A percentile compares a stretch with the other conserved stretches of the same genome.
Evolutionary conservation across 2,888 invertebrate species (phyloP).

Genomic region (Gymnoscelis rufifasciata): DNA sequence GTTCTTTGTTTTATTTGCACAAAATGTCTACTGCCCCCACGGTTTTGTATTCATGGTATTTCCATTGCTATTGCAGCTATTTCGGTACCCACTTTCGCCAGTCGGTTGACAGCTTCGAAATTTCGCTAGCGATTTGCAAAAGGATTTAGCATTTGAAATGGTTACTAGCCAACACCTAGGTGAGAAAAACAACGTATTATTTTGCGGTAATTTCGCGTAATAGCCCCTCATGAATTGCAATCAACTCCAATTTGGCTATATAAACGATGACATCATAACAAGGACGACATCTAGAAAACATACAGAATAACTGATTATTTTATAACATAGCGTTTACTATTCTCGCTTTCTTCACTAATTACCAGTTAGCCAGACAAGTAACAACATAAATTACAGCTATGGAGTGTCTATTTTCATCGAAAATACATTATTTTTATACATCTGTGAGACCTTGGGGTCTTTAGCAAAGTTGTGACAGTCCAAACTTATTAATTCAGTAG

Average conservation of each 20-base stretch:
- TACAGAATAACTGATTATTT: constrained; percentile 3
- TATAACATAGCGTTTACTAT: background rate
- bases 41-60: constrained; percentile 9
- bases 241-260: constrained; percentile 12
- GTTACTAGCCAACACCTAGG: constrained; percentile 7
- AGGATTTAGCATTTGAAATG: background rate
- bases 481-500: too few relatives aligned
- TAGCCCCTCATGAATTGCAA: constrained; percentile 7
- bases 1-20: constrained; percentile 42
- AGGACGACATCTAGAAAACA: constrained; percentile 15
- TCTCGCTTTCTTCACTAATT: constrained; percentile 12
- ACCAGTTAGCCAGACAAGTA: background rate
- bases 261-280: constrained; percentile 46
- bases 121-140: constrained; percentile 1
- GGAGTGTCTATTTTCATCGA: background rate
- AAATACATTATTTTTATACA: background rate
- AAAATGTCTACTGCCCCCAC: constrained; percentile 3
- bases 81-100: constrained; percentile 17
- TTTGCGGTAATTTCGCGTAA: background rate
- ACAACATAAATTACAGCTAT: background rate
- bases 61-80: constrained; percentile 23
- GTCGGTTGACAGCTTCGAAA: constrained; percentile 16
- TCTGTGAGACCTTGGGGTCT: background rate
- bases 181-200: background rate
- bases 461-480: too few relatives aligned